A percentile compares a stretch with the other conserved stretches of the same genome.
Conservation (phyloP, 2,113 vertebrate genomes). For the Bambusicola thoracicus region DNA sequence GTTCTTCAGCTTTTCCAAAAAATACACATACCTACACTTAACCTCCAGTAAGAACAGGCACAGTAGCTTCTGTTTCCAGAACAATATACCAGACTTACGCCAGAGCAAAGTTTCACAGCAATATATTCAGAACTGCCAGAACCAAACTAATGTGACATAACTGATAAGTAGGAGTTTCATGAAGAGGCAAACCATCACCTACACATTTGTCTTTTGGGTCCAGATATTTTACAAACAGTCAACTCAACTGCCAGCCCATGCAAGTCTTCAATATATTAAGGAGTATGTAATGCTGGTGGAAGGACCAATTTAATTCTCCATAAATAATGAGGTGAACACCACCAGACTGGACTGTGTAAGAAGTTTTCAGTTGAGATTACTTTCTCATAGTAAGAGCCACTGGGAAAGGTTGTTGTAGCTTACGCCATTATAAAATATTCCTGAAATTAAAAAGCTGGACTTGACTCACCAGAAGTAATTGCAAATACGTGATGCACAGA, state of each 20-base stretch:
- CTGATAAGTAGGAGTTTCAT: not conserved
- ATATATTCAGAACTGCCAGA: not conserved
- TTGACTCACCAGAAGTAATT: not conserved
- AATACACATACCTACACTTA: not conserved
- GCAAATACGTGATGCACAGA: not conserved
- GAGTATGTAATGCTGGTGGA: not conserved
- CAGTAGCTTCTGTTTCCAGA: not conserved
- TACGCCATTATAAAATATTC: not conserved
- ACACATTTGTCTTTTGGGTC: not conserved
- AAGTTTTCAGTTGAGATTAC: not conserved
- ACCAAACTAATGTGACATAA: not conserved
- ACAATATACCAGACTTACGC: not conserved
- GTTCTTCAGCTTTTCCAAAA: not conserved
- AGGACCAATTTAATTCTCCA: not conserved
- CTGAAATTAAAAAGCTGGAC: not conserved
- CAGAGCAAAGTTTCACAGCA: not conserved
- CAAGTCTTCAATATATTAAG: not conserved
- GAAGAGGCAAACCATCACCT: accelerated
- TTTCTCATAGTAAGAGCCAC: not conserved
- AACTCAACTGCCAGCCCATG: accelerated
- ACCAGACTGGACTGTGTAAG: not conserved
- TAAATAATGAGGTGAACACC: not conserved
- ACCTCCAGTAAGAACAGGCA: not conserved
- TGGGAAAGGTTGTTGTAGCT: not conserved
- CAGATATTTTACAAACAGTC: not conserved